Base-by-base conservation (phyloP, 92 coral and sea anemone genomes). In the Galaxea fascicularis region DNA sequence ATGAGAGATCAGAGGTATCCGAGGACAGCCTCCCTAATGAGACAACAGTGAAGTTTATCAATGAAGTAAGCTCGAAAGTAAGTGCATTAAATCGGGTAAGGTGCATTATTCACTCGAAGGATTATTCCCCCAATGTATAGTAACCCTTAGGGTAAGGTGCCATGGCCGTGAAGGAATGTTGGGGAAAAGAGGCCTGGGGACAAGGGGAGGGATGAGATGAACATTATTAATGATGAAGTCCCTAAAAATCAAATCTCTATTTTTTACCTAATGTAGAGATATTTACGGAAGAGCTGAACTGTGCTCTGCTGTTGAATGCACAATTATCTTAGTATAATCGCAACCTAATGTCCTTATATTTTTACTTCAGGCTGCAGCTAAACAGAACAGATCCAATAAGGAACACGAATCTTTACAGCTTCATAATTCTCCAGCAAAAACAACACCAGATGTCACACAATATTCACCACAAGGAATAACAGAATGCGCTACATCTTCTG, bases 31-130 rank as follows among this genome's bases (percentile, higher is more conserved):
- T 77, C 8, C 89, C 90, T 13, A 82, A 83, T 26, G 98, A 94
- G 76, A 77, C 93, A 0, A 85, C 95, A 30, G 95, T 94, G 24
- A 94, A 94, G 81, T 82, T 93, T 45, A 94, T 94, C 72, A 94
- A 85, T 84, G 98, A 94, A 87, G 93, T 94, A 56, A 94, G 98
- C 72, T 94, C 98, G 21, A 94, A 94, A 93, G 98, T 94, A 64
- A 71, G 88, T 79, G 4, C 6, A 0, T 15, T 17, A 14, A 0
- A 25, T 7, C 10, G 7, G 10, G 20, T 20, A 4, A 20, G 20
- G 65, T 59, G 7, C 0, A 53, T 46, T 46, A 46, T 11, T 46
- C 60, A n/a, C 63, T n/a, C 3, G 1, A n/a, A 57, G 1, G 9
- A 57, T 6, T 4, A n/a, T 35, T 6, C 41, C 41, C 41, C 6